Evolutionary conservation across 2,888 invertebrate species (phyloP), one percentile per base, ranked within the genome.

Genomic region (Sacculina carcini): DNA sequence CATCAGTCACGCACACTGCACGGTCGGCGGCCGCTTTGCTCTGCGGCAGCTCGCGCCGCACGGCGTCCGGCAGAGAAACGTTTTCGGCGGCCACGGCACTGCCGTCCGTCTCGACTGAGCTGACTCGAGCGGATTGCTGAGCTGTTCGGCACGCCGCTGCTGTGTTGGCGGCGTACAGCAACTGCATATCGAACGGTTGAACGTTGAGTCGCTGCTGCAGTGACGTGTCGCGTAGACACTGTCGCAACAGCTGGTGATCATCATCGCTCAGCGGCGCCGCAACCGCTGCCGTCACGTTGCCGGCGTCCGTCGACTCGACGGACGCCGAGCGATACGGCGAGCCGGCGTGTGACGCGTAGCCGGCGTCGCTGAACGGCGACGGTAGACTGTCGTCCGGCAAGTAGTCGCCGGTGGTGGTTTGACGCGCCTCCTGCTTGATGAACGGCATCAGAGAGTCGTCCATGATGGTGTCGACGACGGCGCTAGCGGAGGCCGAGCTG

Each of bases 121-220:
- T 48, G 23, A 29, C 34, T 14, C 28, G 28, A 16, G 48, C 23
- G 31, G 48, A 12, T 29, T 34, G 14, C 14, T 23, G 12, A 14
- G 23, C 48, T 14, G 28, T 23, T 48, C 23, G 23, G 28, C 23
- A 23, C 1, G n/a, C 16, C 14, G 16, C 26, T 3, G 48, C 6
- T 23, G 47, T 14, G 12, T n/a, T n/a, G n/a, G n/a, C n/a, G 51
- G 19, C 46, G 51, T 31, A 32, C 50, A 38, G 28, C 40, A 40
- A 39, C n/a, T 39, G 40, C 21, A 75, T 69, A 55, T 82, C 80
- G 60, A 85, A 70, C 1, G 84, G 81, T 66, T 76, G 77, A 57
- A 85, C 69, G 62, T 85, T 85, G 64, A 79, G 77, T 61, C 79
- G 77, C 64, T 77, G 77, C 64, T 84, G 85, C 65, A 84, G 85